Evolutionary conservation across 2,888 invertebrate genomes (phyloP), one percentile per base, ranked within the genome.

Genomic region (Drosophila anomelani): DNA sequence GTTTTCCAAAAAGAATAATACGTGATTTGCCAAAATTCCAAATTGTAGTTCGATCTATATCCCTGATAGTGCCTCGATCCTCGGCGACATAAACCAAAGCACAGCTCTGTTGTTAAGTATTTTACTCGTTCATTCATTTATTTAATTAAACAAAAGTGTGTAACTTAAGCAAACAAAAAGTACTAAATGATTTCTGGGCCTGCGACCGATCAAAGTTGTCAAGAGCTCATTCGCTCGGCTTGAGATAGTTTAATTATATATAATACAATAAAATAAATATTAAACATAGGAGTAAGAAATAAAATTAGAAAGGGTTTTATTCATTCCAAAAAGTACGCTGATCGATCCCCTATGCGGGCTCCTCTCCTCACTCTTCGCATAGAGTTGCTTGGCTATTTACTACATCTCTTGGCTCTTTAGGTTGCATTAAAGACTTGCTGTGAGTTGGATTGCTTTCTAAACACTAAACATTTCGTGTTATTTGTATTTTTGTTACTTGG

Each of bases 231-330:
- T 61, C 59, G 59, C 59, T 23, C 23, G 41, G 60, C 47, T 72
- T 88, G 89, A 88, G 84, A 84, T 88, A 86, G 81, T 73, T 70
- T 79, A 81, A 64, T 83, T 78, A 84, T 55, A 85, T 85, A 89
- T 85, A 89, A 81, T 83, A 86, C 84, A 85, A 81, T 85, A 87
- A 77, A 88, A 85, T 85, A 85, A 85, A 85, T 85, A 85, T 88
- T 85, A 89, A 89, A 73, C 83, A 82, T 89, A 83, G 83, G 79
- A 70, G 51, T 85, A 68, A 78, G 66, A 75, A 88, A 82, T 83
- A 85, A 82, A 75, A 62, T 75, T 78, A 82, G 58, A 82, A 75
- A 74, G 60, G 72, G 64, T 71, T 68, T 84, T 68, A 57, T 69
- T 81, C 53, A 75, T 59, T 67, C 44, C 41, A 63, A 75, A 59